Evolutionary conservation across 2,113 vertebrate species (phyloP), one percentile per base, ranked within the genome.

Genomic region (Pavo muticus): DNA sequence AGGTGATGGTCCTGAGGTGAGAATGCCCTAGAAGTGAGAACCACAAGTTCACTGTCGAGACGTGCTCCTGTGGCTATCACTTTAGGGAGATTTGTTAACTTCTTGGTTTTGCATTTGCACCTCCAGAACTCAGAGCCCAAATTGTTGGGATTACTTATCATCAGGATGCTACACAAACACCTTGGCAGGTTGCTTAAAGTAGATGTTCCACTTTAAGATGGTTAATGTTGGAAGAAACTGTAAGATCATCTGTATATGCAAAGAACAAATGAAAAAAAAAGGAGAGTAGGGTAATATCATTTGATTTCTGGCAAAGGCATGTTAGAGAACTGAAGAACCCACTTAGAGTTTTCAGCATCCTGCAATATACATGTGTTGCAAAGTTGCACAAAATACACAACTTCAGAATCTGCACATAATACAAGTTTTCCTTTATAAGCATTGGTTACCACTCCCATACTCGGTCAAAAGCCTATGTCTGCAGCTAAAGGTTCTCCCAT

Each of bases 341-440:
- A 72, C 35, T 10, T 13, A 81, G 50, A 77, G 16, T 2, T 82
- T 87, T 18, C 37, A 68, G 11, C 30, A 25, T 59, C 9, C 15
- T 67, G 2, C 10, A 84, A 20, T 4, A 32, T 10, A 17, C 14
- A 24, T 0, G 6, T 30, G 15, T 57, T 35, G 17, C 11, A 50
- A 83, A 95, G 30, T 30, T 73, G 19, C 13, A 54, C 2, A 8
- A 3, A 54, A 37, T 8, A 21, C 0, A 0, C 3, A 5, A 23
- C 84, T 76, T 63, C 35, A 63, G 72, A 74, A 45, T 32, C 48
- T 64, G 10, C 5, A 15, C 8, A 10, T 9, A 24, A 37, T n/a
- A 29, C 1, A 21, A 80, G 16, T 3, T 69, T 73, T 56, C 20
- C 5, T 39, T 39, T 76, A 63, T 1, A 6, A 8, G 5, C 21